phyloP scores from a whole-genome alignment of 2,113 vertebrate genomes.

The Python bivittatus region DNA sequence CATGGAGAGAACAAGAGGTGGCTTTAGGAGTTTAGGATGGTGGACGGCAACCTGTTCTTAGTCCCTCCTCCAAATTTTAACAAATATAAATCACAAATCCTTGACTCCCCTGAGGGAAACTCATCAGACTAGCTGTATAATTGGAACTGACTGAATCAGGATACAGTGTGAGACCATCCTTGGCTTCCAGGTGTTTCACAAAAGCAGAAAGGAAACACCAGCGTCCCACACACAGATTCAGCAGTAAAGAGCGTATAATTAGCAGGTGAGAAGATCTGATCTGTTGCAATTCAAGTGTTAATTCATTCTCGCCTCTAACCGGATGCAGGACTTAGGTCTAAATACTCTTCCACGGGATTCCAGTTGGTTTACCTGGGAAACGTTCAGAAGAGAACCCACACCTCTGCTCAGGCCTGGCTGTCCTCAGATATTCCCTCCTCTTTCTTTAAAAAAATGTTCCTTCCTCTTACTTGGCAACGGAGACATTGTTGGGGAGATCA shows the following conservation, averaged over 20 bases:
- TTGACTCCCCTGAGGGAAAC: background rate
- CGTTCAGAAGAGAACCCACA: background rate
- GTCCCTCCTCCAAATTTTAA: background rate
- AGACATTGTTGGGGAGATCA: background rate
- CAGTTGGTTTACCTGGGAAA: background rate
- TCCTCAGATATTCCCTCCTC: background rate
- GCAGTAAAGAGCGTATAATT: background rate
- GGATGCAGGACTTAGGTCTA: background rate
- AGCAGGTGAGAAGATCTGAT: background rate
- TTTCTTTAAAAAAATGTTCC: too few relatives aligned
- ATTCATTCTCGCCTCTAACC: background rate
- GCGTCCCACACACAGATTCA: background rate
- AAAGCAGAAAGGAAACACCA: background rate
- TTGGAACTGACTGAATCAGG: background rate
- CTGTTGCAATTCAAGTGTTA: background rate
- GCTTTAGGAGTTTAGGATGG: background rate
- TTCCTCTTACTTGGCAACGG: background rate
- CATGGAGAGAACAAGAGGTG: too few relatives aligned
- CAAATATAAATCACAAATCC: background rate
- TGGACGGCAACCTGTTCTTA: background rate
- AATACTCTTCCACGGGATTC: background rate
- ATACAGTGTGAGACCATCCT: background rate
- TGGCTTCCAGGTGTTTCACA: background rate
- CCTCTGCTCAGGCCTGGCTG: background rate
- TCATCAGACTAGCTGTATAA: background rate